A percentile compares a stretch with the other conserved stretches of the same genome.
Evolutionary conservation across 2,113 vertebrate genomes (phyloP).

Genomic region (Micronycteris hirsuta): DNA sequence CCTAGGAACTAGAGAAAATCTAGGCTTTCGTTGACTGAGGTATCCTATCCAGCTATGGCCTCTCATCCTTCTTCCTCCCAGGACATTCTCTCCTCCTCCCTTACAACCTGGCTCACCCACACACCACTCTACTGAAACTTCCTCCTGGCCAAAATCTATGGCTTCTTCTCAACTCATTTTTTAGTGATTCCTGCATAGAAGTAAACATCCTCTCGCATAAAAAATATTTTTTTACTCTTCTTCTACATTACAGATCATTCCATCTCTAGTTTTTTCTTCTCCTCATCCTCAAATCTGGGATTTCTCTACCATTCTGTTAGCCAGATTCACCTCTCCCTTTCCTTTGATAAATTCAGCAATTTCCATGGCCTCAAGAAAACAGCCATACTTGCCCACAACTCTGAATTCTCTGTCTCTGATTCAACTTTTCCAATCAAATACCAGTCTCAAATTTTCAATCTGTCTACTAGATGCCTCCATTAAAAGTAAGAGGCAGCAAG

Average conservation of each 20-base stretch:
- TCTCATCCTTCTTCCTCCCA: background rate
- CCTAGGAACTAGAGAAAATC: background rate
- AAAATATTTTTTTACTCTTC: background rate
- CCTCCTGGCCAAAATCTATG: background rate
- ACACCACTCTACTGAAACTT: background rate
- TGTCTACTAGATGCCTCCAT: background rate
- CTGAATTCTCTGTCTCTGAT: background rate
- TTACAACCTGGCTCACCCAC: background rate
- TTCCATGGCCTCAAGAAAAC: background rate
- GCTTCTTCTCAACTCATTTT: background rate
- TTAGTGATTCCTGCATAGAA: background rate
- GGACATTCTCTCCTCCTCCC: background rate
- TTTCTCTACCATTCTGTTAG: background rate
- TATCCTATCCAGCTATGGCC: background rate
- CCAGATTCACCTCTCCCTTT: background rate
- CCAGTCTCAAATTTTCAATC: background rate
- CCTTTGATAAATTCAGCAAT: background rate
- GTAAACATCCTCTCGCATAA: background rate
- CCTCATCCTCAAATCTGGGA: background rate
- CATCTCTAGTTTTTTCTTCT: background rate
- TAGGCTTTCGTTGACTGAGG: background rate
- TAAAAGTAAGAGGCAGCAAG: background rate
- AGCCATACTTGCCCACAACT: background rate
- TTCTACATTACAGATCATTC: background rate
- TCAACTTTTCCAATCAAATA: background rate